Evolutionary conservation across 1,140 invertebrate genomes (phyloP).

Genomic region (Belonocnema kinseyi): DNA sequence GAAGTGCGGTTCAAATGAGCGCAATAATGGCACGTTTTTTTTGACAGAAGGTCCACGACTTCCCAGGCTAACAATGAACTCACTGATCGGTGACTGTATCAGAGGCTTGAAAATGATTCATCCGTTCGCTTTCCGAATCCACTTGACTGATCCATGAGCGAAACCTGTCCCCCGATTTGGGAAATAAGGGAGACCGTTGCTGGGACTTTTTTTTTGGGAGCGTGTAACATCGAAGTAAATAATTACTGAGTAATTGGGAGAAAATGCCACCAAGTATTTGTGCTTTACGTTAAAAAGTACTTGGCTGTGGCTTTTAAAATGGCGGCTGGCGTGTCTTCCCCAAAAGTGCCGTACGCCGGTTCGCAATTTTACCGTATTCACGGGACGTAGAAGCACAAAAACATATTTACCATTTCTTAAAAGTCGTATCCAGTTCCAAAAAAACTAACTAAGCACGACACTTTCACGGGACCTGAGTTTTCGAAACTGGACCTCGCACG

Average conservation of each 20-base stretch:
- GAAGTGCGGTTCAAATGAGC: background rate
- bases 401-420: conserved; percentile 65
- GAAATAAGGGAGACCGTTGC: background rate
- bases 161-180: background rate
- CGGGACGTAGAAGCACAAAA: background rate
- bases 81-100: conserved; percentile 22
- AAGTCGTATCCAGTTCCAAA: conserved; percentile 53
- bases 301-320: conserved; percentile 55
- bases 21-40: background rate
- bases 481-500: conserved; percentile 61
- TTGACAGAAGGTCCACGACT: background rate
- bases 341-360: conserved; percentile 50
- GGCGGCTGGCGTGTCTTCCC: conserved; percentile 71
- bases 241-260: background rate
- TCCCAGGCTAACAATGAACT: conserved; percentile 17
- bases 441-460: conserved; percentile 63
- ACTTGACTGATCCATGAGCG: conserved; percentile 8
- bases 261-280: conserved; percentile 8
- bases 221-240: background rate
- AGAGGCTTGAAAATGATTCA: conserved; percentile 27
- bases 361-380: conserved; percentile 3
- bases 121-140: conserved; percentile 13
- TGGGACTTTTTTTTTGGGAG: background rate
- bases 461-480: conserved; percentile 61
- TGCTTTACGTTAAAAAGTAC: conserved; percentile 12